These are phyloP conservation scores for Tetraodon nigroviridis DNA, from an alignment of 2,113 vertebrate species.

Conservation along the genomic window DNA sequence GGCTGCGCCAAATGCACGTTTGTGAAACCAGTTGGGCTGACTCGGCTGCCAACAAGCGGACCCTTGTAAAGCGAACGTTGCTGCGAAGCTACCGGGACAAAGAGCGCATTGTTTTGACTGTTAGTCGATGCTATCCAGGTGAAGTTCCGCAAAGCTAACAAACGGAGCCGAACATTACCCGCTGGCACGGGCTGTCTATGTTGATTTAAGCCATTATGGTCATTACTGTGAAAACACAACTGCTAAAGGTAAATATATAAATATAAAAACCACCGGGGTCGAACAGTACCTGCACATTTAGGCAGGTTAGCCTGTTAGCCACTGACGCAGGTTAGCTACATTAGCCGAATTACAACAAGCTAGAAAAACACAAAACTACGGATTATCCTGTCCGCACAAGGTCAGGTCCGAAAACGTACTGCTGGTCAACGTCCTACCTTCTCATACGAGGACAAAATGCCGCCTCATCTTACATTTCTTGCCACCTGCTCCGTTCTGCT, in stretches of 20 bases:
- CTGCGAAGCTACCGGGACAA: no score
- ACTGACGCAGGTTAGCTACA: slow-evolving; percentile 43
- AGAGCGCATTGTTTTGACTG: no score
- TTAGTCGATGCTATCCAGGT: neutral
- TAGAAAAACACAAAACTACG: neutral
- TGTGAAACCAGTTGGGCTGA: neutral
- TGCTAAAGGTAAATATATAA: neutral
- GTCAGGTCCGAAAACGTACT: fast-evolving
- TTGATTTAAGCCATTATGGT: no score
- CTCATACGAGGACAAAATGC: neutral
- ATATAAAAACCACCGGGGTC: neutral
- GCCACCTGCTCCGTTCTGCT: slow-evolving; percentile 28
- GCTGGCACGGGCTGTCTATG: no score
- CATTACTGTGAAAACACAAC: neutral
- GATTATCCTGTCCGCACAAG: neutral
- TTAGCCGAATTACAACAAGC: neutral
- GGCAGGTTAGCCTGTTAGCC: slow-evolving; percentile 38
- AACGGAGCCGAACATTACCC: neutral
- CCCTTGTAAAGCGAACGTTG: no score
- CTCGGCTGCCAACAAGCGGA: neutral
- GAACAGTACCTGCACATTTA: slow-evolving; percentile 13
- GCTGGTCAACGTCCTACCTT: slow-evolving; percentile 27
- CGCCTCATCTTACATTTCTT: slow-evolving; percentile 27
- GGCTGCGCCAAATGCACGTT: neutral
- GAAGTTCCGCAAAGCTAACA: neutral